These are phyloP conservation scores for Sarcophaga variegata DNA, from an alignment of 2,888 invertebrate species.

Conservation along the genomic window DNA sequence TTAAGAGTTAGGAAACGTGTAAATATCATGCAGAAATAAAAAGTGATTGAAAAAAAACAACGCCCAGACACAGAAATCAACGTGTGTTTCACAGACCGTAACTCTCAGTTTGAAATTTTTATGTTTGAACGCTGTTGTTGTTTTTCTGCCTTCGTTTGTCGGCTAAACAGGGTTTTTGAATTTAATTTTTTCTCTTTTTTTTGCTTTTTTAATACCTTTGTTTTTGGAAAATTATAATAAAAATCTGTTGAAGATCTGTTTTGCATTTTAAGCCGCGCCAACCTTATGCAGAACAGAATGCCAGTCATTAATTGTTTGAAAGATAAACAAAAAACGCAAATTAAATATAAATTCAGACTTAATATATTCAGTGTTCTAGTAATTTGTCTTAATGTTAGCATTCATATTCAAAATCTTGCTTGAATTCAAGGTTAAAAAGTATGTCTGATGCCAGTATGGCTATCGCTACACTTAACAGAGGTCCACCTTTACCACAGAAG, in stretches of 20 bases:
- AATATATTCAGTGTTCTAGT: no score
- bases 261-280: constrained; percentile 25
- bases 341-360: no score
- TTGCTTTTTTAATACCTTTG: constrained; percentile 48
- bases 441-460: no score
- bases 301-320: no score
- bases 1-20: constrained; percentile 29
- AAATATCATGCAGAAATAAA: constrained; percentile 16
- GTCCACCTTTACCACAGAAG: no score
- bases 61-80: constrained; percentile 18
- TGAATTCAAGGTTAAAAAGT: no score
- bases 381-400: no score
- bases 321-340: no score
- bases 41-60: not conserved
- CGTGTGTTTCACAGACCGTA: constrained; percentile 64
- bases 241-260: constrained; percentile 44
- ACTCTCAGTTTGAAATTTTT: constrained; percentile 52
- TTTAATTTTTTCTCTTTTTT: not conserved
- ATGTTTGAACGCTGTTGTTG: constrained; percentile 15
- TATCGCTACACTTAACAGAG: no score
- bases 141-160: constrained; percentile 14
- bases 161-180: constrained; percentile 1
- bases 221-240: not conserved
- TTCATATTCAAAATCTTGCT: no score
- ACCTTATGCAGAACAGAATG: no score